Conservation (phyloP, 2,113 vertebrate species). For the Ictidomys tridecemlineatus region DNA sequence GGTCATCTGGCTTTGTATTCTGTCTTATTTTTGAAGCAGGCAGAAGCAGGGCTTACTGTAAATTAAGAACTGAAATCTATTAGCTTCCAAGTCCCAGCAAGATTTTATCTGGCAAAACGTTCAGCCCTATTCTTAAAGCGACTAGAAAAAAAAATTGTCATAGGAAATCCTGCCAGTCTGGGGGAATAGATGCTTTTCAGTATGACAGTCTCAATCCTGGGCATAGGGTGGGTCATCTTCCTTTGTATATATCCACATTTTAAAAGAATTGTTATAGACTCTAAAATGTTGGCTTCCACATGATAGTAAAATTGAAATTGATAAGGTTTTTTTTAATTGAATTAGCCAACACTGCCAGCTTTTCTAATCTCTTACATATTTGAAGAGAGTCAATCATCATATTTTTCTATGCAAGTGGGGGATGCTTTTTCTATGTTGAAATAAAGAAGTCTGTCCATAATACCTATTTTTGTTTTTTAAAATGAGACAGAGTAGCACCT, state of each 20-base stretch:
- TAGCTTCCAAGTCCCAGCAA: slow-evolving; percentile 58
- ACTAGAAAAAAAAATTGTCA: slow-evolving; percentile 11
- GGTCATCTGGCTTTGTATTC: slow-evolving; percentile 53
- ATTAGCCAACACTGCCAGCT: background rate
- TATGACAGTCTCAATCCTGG: background rate
- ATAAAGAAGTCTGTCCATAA: background rate
- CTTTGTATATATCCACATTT: slow-evolving; percentile 19
- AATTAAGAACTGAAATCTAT: slow-evolving; percentile 68
- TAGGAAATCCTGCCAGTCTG: slow-evolving; percentile 60
- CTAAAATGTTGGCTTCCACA: background rate
- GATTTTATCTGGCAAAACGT: slow-evolving; percentile 68
- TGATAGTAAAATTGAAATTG: slow-evolving; percentile 2
- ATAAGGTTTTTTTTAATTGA: background rate
- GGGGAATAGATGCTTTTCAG: background rate
- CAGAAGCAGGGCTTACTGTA: slow-evolving; percentile 51
- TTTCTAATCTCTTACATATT: slow-evolving; percentile 34
- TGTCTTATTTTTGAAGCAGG: slow-evolving; percentile 60
- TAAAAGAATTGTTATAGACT: background rate
- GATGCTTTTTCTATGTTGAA: background rate
- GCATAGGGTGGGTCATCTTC: background rate
- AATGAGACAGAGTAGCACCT: background rate
- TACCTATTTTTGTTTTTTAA: background rate
- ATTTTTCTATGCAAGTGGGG: slow-evolving; percentile 22
- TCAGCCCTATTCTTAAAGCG: slow-evolving; percentile 60
- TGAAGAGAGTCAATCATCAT: background rate